Evolutionary conservation across 2,113 vertebrate species (phyloP), one percentile per base, ranked within the genome.

Genomic region (Castor canadensis): DNA sequence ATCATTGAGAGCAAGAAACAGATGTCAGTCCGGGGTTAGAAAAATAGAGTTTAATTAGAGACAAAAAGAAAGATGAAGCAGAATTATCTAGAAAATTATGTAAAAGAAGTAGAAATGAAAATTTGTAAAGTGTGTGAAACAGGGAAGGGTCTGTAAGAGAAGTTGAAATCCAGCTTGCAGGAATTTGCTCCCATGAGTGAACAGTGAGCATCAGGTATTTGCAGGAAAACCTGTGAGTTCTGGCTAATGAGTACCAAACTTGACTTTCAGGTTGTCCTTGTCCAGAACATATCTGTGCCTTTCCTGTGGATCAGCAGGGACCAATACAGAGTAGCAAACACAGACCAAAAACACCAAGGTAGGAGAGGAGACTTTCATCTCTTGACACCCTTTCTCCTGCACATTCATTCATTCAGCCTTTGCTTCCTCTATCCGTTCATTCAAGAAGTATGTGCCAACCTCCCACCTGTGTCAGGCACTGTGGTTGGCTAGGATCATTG

Each of bases 211-310:
- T 4, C 38, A 8, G 20, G 3, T 35, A 16, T 60, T 12, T 35
- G 10, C 13, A 13, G 38, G 67, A n/a, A 20, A 20, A 38, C 28
- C 52, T 22, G 10, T 32, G 45, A 43, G 19, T 2, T 17, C 76
- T 38, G 38, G 64, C 28, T 19, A 17, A 4, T 12, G 6, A 12
- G 20, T 4, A 15, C 30, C 10, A 20, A 47, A 9, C 3, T 45
- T 22, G 30, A 3, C 6, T 1, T 1, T 26, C n/a, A 10, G 38
- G 24, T 3, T 5, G 1, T 43, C 85, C 15, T 20, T 1, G 40
- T 28, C n/a, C 49, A 32, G 1, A 66, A 76, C n/a, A 47, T 13
- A 43, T 4, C 28, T n/a, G 30, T n/a, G 0, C 24, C 9, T 11
- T 30, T 43, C 56, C 19, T 30, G 52, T 1, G 5, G 35, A 16